Evolutionary conservation across 2,113 vertebrate species (phyloP).

Genomic region (Oncorhynchus mykiss): DNA sequence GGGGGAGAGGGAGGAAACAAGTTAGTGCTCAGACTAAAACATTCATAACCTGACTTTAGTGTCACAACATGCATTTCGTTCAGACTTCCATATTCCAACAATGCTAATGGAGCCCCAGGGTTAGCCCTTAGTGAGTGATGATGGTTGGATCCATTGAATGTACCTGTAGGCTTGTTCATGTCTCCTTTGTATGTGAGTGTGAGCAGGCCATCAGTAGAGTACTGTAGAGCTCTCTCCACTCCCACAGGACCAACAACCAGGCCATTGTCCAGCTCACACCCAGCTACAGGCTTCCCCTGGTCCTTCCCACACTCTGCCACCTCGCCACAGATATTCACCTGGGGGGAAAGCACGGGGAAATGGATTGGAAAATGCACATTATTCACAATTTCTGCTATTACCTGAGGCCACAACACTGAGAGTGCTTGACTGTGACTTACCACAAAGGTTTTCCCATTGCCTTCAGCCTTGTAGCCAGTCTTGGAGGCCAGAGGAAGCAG

Average conservation of each 20-base stretch:
- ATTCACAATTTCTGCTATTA: too few species aligned
- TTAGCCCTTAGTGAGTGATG: background rate
- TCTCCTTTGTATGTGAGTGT: slow-evolving; percentile 84
- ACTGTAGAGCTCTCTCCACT: slow-evolving; percentile 77
- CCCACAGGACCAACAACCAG: slow-evolving; percentile 68
- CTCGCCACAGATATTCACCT: slow-evolving; percentile 88
- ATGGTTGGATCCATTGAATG: background rate
- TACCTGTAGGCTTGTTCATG: slow-evolving; percentile 67
- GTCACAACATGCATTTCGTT: background rate
- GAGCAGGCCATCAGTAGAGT: slow-evolving; percentile 83
- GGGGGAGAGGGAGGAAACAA: background rate
- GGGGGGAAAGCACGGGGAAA: background rate
- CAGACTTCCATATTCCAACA: too few species aligned
- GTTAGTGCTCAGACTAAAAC: background rate
- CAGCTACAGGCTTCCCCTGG: slow-evolving; percentile 57
- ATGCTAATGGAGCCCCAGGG: too few species aligned
- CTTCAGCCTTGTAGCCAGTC: slow-evolving; percentile 66
- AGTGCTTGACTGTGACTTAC: slow-evolving; percentile 62
- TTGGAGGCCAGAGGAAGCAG: slow-evolving; percentile 75
- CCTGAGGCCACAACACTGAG: too few species aligned
- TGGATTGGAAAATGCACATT: too few species aligned
- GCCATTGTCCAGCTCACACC: slow-evolving; percentile 78
- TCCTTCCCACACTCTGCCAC: slow-evolving; percentile 70
- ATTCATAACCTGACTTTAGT: background rate
- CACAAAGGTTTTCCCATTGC: slow-evolving; percentile 79